Base-by-base conservation (phyloP, 2,113 vertebrate species). In the Cavia aperea region DNA sequence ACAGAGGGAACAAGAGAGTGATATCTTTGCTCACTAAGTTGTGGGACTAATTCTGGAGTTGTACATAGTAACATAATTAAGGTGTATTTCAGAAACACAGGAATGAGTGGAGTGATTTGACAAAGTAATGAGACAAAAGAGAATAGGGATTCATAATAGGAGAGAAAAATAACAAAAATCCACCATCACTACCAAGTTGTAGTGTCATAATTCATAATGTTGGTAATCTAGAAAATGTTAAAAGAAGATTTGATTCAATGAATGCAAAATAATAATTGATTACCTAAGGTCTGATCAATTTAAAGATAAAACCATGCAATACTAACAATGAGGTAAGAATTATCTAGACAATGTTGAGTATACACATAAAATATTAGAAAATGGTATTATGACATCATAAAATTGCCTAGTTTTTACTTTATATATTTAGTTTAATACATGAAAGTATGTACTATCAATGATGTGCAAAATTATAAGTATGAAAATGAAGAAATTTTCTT, bases 381-480 rank as follows among this genome's bases (percentile, higher is more conserved):
- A 21, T 31, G 18, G 15, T 63, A 56, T 72, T 21, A 84, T 49
- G 5, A 90, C 8, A 82, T 23, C 31, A 68, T 86, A 92, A 89
- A 33, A 54, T 54, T 51, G 7, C 4, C 29, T 60, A 63, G 1
- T 36, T 87, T 91, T 81, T 0, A 2, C 16, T 85, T 15, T 33
- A 51, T 77, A 82, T 54, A 89, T 87, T 95, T 18, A 21, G 15
- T 95, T 92, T 86, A 46, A 73, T 72, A 2, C 5, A 81, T 78
- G 66, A 6, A 58, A 81, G 78, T 72, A 7, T 70, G 3, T 63
- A 43, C 62, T 90, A 66, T 33, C 5, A 66, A 36, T 68, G 21
- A 84, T 63, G 9, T 39, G 7, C 19, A 72, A 39, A 72, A 33
- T 63, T 68, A 21, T 51, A 84, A 83, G 5, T 63, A 82, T 68